Evolutionary conservation across 2,113 vertebrate species (phyloP).

Genomic region (Myrmecophaga tridactyla): DNA sequence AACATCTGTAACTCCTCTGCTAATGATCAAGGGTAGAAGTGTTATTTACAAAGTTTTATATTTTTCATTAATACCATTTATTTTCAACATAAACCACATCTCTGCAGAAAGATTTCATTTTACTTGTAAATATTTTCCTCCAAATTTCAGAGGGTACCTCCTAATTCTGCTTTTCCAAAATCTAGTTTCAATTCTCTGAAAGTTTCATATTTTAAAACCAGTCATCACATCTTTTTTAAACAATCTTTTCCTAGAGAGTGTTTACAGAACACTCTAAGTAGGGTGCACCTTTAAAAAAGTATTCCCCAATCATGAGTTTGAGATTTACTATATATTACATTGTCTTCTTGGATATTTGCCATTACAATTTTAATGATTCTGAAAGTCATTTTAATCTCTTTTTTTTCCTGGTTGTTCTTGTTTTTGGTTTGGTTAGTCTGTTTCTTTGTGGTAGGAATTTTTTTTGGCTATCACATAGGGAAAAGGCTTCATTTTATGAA

Average conservation of each 20-base stretch:
- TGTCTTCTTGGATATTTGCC: background rate
- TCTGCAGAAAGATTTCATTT: slow-evolving; percentile 16
- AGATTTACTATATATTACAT: background rate
- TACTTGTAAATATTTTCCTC: slow-evolving; percentile 43
- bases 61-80: background rate
- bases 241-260: background rate
- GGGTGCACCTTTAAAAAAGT: background rate
- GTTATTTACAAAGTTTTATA: background rate
- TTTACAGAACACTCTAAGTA: background rate
- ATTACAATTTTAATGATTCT: background rate
- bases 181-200: background rate
- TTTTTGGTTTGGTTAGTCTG: background rate
- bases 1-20: background rate
- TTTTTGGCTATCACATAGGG: background rate
- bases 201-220: background rate
- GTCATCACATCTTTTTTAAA: background rate
- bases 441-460: background rate
- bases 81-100: background rate
- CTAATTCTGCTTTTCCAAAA: slow-evolving; percentile 28
- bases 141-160: background rate
- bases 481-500: slow-evolving; percentile 11
- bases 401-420: background rate
- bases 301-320: background rate
- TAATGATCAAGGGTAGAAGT: background rate
- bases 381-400: background rate